Evolutionary conservation across 2,113 vertebrate genomes (phyloP).

Genomic region (Alethe diademata): DNA sequence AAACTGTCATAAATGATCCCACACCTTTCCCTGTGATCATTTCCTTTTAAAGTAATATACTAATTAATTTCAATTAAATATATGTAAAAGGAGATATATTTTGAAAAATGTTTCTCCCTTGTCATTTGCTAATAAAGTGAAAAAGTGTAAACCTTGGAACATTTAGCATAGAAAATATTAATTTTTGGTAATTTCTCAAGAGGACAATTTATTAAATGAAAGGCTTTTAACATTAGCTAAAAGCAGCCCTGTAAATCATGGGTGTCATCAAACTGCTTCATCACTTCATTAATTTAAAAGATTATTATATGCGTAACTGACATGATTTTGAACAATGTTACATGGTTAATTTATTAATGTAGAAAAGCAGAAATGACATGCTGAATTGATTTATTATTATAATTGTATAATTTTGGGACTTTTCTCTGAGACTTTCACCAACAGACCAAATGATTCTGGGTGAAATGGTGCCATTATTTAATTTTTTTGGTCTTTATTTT

Average conservation of each 20-base stretch:
- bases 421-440: constrained; percentile 77
- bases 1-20: constrained; percentile 76
- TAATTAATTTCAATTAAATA: constrained; percentile 86
- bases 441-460: constrained; percentile 66
- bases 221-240: constrained; percentile 89
- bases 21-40: constrained; percentile 67
- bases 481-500: not conserved
- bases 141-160: constrained; percentile 87
- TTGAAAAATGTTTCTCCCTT: constrained; percentile 77
- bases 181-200: constrained; percentile 89
- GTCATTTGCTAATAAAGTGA: constrained; percentile 81
- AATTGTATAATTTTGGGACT: constrained; percentile 83
- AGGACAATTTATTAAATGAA: constrained; percentile 86
- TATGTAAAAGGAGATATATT: constrained; percentile 83
- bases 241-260: constrained; percentile 89
- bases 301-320: constrained; percentile 89
- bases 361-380: constrained; percentile 82
- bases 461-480: constrained; percentile 31
- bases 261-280: constrained; percentile 84
- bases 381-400: constrained; percentile 83
- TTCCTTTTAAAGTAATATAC: constrained; percentile 77
- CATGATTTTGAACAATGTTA: constrained; percentile 93
- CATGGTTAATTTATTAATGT: constrained; percentile 89
- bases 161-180: constrained; percentile 86
- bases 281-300: constrained; percentile 96